These are phyloP conservation scores for Trematocara zebra DNA, from an alignment of 2,113 vertebrate species.

Conservation along the genomic window DNA sequence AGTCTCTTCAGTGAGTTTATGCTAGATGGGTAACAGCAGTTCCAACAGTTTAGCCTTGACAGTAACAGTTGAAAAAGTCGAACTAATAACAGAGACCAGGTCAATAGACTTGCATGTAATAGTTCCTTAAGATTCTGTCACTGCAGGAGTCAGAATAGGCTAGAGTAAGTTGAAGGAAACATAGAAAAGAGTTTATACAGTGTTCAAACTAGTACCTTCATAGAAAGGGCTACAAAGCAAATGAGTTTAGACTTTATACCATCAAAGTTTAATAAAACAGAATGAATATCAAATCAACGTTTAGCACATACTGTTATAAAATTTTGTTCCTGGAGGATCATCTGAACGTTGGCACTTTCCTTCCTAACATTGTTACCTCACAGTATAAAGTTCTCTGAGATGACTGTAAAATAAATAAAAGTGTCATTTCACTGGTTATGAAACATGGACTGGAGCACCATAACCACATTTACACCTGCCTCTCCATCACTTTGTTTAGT, in stretches of 20 bases:
- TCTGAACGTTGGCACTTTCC: not conserved
- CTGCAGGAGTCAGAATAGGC: rapidly evolving
- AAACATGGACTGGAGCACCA: not conserved
- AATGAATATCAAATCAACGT: rapidly evolving
- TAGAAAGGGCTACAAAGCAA: not conserved
- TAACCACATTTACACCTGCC: not conserved
- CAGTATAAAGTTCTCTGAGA: not conserved
- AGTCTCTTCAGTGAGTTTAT: not conserved
- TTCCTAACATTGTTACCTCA: not conserved
- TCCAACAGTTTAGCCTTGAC: not conserved
- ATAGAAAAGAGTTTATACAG: not conserved
- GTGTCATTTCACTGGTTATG: not conserved
- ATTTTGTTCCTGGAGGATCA: not conserved
- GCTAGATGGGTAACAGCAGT: not conserved
- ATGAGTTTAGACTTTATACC: not conserved
- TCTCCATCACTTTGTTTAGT: not conserved
- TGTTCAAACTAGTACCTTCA: not conserved
- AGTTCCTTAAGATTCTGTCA: not conserved
- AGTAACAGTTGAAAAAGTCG: not conserved
- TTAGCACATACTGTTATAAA: not conserved
- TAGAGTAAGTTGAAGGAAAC: not conserved
- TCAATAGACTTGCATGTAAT: rapidly evolving
- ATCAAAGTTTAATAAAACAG: not conserved
- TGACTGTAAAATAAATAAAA: not conserved
- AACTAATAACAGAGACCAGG: not conserved